These are phyloP conservation scores for Trematocara stigmaticum DNA, from an alignment of 2,113 vertebrate species.

Conservation along the genomic window DNA sequence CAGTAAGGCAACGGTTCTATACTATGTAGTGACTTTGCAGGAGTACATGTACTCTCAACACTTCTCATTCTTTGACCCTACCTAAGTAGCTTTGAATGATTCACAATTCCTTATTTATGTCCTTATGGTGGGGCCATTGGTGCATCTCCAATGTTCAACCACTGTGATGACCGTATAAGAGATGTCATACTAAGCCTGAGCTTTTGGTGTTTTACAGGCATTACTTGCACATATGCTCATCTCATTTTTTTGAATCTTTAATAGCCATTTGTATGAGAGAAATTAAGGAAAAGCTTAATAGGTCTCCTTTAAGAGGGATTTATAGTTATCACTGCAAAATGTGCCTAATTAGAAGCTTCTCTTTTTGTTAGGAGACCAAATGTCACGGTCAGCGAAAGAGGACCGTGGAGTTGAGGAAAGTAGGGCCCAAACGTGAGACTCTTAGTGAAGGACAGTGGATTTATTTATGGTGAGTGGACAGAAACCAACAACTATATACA, in stretches of 20 bases:
- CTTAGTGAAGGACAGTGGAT: no score
- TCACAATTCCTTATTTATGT: background rate
- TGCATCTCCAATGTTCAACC: background rate
- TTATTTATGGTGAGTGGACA: no score
- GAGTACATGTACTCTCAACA: background rate
- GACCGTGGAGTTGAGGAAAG: no score
- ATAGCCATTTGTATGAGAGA: background rate
- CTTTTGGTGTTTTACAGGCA: background rate
- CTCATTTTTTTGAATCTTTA: background rate
- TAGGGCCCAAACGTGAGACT: no score
- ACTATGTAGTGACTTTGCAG: background rate
- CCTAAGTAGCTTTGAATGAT: background rate
- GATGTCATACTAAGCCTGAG: background rate
- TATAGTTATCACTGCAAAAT: background rate
- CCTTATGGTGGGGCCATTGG: background rate
- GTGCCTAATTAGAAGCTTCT: background rate
- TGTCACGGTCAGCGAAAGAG: no score
- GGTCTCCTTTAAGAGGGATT: background rate
- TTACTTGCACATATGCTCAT: background rate
- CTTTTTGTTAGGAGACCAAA: background rate
- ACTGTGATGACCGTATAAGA: background rate
- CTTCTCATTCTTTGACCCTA: background rate
- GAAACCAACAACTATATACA: no score
- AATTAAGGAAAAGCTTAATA: background rate
- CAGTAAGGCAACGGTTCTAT: background rate